phyloP scores from a whole-genome alignment of 2,797 vertebrate species.

The Crenichthys baileyi region DNA sequence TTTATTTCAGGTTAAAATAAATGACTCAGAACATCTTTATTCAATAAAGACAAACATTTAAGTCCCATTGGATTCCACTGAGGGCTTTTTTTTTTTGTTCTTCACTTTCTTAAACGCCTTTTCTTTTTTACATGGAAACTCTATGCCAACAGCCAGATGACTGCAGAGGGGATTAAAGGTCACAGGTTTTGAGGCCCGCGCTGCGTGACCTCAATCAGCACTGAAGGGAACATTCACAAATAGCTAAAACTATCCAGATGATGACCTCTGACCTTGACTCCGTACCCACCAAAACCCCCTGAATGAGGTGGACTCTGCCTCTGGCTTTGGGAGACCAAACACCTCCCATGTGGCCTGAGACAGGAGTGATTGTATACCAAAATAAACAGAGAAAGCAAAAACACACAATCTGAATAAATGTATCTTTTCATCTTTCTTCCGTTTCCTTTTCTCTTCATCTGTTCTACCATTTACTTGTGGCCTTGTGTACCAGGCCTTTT shows the following conservation, averaged over 20 bases:
- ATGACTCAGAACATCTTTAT: slow-evolving; percentile 19
- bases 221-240: slow-evolving; percentile 70
- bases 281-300: slow-evolving; percentile 45
- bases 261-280: slow-evolving; percentile 73
- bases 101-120: slow-evolving; percentile 30
- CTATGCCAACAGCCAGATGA: slow-evolving; percentile 64
- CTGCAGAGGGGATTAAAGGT: slow-evolving; percentile 65
- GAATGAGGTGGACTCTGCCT: slow-evolving; percentile 64
- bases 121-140: slow-evolving; percentile 42
- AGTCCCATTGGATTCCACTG: slow-evolving; percentile 21
- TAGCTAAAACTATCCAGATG: slow-evolving; percentile 84
- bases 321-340: slow-evolving; percentile 48
- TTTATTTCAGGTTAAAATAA: slow-evolving; percentile 13
- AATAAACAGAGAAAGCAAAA: slow-evolving; percentile 13
- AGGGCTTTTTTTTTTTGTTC: slow-evolving; percentile 6
- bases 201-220: slow-evolving; percentile 71
- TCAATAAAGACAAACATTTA: slow-evolving; percentile 18
- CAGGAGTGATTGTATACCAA: slow-evolving; percentile 30
- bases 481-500: neutral
- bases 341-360: slow-evolving; percentile 39
- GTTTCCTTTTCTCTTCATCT: slow-evolving; percentile 34
- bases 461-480: slow-evolving; percentile 1
- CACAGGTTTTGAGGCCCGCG: slow-evolving; percentile 64
- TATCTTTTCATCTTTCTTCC: slow-evolving; percentile 10
- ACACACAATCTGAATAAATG: slow-evolving; percentile 12